Conservation (phyloP, 2,113 vertebrate species). For the Peromyscus leucopus region DNA sequence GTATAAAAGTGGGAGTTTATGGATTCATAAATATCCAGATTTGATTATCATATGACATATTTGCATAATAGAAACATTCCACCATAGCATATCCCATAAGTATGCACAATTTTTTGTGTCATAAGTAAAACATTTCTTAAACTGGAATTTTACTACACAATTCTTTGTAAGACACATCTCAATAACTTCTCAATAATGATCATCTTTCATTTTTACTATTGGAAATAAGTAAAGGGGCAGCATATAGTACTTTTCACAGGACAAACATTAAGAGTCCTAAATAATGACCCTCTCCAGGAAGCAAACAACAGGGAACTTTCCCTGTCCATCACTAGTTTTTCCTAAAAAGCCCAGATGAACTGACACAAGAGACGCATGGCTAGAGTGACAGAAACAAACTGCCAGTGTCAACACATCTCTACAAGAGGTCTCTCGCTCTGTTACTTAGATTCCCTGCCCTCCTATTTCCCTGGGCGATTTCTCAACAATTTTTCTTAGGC, state of each 20-base stretch:
- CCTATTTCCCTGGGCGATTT: not conserved
- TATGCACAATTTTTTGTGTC: not conserved
- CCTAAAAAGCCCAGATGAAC: not conserved
- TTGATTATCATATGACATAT: not conserved
- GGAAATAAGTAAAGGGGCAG: not conserved
- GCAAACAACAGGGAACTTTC: not conserved
- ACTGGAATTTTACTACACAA: not conserved
- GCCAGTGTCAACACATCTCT: accelerated
- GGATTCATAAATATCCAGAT: not conserved
- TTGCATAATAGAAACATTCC: not conserved
- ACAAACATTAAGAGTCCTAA: not conserved
- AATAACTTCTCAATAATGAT: not conserved
- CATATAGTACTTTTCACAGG: not conserved
- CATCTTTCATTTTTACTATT: not conserved
- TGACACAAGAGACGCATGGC: not conserved
- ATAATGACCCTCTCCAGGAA: not conserved
- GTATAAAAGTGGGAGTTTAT: not conserved
- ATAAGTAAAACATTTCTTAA: not conserved
- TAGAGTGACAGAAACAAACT: not conserved
- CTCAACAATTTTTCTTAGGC: not conserved
- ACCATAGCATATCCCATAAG: not conserved
- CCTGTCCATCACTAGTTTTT: not conserved
- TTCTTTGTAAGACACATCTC: not conserved
- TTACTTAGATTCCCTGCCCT: not conserved
- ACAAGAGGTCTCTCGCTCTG: accelerated